phyloP scores from a whole-genome alignment of 2,113 vertebrate genomes.

The Colossoma macropomum region DNA sequence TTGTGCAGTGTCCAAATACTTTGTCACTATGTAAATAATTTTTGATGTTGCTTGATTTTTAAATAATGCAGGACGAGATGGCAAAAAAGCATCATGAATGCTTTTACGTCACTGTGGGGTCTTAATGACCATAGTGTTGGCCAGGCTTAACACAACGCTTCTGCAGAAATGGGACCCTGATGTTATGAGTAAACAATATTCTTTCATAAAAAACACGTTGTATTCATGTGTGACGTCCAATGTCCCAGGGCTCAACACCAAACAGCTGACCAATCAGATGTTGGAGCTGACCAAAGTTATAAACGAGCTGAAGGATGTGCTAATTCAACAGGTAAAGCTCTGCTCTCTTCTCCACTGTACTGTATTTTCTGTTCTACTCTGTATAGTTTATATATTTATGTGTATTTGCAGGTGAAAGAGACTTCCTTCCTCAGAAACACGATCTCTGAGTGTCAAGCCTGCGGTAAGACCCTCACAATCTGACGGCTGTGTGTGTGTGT shows the following conservation, averaged over 20 bases:
- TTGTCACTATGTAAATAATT: no score
- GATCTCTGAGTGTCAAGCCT: conserved; percentile 95
- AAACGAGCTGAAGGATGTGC: conserved; percentile 94
- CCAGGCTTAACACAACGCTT: no score
- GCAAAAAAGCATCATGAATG: no score
- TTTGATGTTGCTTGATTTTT: no score
- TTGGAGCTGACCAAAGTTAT: conserved; percentile 93
- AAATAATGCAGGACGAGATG: no score
- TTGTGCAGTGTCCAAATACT: no score
- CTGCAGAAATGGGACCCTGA: not conserved
- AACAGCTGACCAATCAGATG: conserved; percentile 93
- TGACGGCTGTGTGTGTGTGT: not conserved
- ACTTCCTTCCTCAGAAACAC: conserved; percentile 95
- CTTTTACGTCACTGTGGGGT: no score
- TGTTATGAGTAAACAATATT: not conserved
- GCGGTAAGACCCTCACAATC: conserved; percentile 78
- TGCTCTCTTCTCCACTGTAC: conserved; percentile 32
- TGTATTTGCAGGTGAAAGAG: conserved; percentile 89
- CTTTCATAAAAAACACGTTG: not conserved
- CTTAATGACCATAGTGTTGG: no score
- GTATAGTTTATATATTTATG: conserved; percentile 45
- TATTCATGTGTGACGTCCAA: conserved; percentile 32
- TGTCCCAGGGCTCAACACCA: conserved; percentile 87
- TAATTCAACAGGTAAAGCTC: conserved; percentile 92
- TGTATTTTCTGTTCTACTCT: conserved; percentile 14